Evolutionary conservation across 2,113 vertebrate genomes (phyloP).

Genomic region (Pachyramphus minor): DNA sequence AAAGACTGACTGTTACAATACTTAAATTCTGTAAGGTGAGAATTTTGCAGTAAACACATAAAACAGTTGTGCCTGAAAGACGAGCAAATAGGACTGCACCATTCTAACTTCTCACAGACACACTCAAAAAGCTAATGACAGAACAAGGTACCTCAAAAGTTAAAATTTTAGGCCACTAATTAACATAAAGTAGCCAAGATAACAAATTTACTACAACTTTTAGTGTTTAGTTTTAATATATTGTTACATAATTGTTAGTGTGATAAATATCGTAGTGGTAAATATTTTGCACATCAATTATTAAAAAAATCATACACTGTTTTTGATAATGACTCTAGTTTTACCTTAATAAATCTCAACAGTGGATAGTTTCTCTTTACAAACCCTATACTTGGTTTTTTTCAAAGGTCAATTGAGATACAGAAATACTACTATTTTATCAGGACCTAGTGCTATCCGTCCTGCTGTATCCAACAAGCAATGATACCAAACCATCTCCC

Average conservation of each 20-base stretch:
- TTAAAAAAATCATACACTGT: not conserved
- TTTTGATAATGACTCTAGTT: not conserved
- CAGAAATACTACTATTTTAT: not conserved
- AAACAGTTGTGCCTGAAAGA: not conserved
- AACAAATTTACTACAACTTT: not conserved
- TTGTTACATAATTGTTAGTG: not conserved
- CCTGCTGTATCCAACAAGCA: not conserved
- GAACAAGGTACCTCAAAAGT: not conserved
- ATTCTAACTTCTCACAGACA: not conserved
- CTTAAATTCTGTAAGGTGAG: not conserved
- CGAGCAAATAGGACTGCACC: not conserved
- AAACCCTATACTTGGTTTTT: not conserved
- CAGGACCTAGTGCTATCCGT: not conserved
- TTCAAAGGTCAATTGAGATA: not conserved
- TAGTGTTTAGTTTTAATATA: not conserved
- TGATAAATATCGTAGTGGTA: not conserved
- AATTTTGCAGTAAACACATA: not conserved
- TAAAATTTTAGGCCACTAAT: not conserved
- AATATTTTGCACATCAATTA: not conserved
- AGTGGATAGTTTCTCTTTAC: not conserved
- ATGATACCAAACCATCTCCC: not conserved
- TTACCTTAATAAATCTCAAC: not conserved
- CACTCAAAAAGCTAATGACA: not conserved
- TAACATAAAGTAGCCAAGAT: not conserved
- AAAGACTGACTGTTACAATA: not conserved